Base-by-base conservation (phyloP, 2,797 vertebrate genomes). In the Amazonetta brasiliensis region DNA sequence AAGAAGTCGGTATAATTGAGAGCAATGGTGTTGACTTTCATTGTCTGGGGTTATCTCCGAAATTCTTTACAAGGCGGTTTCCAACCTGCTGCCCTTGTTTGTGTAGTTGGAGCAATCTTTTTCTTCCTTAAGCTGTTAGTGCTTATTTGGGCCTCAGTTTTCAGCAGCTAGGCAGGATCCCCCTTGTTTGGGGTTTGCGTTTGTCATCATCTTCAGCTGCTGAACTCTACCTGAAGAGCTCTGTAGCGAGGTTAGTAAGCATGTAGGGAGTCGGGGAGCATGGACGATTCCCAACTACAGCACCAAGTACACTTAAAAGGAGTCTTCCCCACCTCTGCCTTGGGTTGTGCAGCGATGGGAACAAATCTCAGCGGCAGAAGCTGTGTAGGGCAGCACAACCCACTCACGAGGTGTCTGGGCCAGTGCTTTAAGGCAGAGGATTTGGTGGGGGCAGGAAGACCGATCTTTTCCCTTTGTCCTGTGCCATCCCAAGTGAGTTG, bases 371-470 rank as follows among this genome's bases (percentile, higher is more conserved):
- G 81, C 6, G 1, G 84, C 26, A 76, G 92, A 76, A 94, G 72
- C 93, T 92, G 86, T 39, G 73, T 84, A 82, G 92, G 54, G 84
- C 92, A 73, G 64, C 54, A 52, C 92, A 94, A 8, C 91, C 63
- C 92, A 92, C 95, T 92, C 88, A 48, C 0, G 44, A 90, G 79
- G 81, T 91, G 86, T 91, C 92, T 90, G 88, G 87, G 89, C 64
- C 77, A 66, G 75, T 52, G 71, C 83, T 64, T 88, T 60, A 76
- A 76, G 93, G 87, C 77, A 84, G 80, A 93, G 67, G 56, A 44
- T 96, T 91, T 79, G 77, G 52, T 94, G 84, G 81, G 75, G 60
- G 84, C 78, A 81, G 37, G 33, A 87, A 94, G 60, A 63, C 64
- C 44, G 43, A 3, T 63, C 22, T 35, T 80, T 83, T 67, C 72